phyloP scores from a whole-genome alignment of 2,797 vertebrate species.

The Crax fasciolata region DNA sequence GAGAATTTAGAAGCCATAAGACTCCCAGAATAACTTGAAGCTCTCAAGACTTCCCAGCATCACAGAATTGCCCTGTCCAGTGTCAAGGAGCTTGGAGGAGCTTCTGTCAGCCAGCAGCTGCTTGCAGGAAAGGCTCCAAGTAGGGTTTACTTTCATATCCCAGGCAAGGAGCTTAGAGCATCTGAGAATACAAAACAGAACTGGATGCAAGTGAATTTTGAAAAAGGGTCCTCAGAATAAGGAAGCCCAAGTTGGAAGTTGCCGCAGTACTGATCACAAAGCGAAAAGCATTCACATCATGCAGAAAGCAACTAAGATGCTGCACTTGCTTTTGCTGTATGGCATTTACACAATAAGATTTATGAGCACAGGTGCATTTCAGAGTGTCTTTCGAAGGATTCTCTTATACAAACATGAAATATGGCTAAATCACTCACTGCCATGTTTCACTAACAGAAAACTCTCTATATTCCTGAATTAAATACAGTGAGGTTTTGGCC shows the following conservation, averaged over 20 bases:
- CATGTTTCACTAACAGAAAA: background rate
- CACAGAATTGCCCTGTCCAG: background rate
- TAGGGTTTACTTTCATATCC: background rate
- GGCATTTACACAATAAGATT: background rate
- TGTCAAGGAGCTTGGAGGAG: background rate
- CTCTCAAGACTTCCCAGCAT: background rate
- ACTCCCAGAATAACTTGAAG: background rate
- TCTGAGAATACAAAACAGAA: background rate
- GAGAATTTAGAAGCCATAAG: background rate
- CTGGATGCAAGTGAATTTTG: background rate
- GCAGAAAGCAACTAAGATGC: background rate
- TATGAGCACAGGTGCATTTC: background rate
- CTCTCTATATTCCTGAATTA: background rate
- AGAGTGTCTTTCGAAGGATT: background rate
- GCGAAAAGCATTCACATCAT: background rate
- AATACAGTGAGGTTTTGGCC: background rate
- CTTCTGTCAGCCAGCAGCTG: background rate
- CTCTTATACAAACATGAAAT: background rate
- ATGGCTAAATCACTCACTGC: background rate
- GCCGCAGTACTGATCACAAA: background rate
- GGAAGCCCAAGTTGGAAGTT: background rate
- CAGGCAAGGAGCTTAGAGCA: background rate
- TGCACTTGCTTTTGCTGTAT: background rate
- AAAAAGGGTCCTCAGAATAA: background rate
- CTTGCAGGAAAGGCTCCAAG: background rate